Evolutionary conservation across 2,888 invertebrate genomes (phyloP), one percentile per base, ranked within the genome.

Genomic region (Theretra japonica): DNA sequence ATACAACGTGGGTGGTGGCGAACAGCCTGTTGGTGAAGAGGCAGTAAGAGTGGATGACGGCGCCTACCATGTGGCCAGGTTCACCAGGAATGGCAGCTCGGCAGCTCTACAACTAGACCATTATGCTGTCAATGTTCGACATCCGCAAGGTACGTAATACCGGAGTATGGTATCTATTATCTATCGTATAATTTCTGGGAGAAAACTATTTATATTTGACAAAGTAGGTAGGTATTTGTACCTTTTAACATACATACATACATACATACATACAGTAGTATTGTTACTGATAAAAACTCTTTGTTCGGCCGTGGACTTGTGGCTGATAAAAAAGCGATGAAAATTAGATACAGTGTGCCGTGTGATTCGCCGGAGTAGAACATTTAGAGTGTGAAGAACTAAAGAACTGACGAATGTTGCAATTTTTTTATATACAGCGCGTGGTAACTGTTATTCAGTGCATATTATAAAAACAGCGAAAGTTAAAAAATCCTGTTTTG

Each of bases 31-130:
- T 33, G 98, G 98, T 1, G 98, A 99, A 86, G 97, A 97, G 82
- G 96, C 97, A n/a, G 96, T 97, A 4, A 96, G 97, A 87, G 98
- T 99, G 6, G 98, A 99, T 85, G 99, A 99, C 85, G 98, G 98
- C 78, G 96, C 97, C 59, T 99, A 99, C 90, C 99, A 99, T 92
- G 98, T 99, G 58, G 96, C 99, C 1, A 95, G 98, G 79, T 99
- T 99, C 89, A 97, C 97, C 4, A 95, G 99, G 77, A 96, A 96
- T 72, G 99, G 98, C 11, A 97, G 98, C 70, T 97, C 98, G 83
- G 97, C 99, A 0, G 97, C 98, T 0, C 92, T 99, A 60, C 98
- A 99, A 91, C 95, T 99, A 19, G 99, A 99, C 84, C 98, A 98
- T 88, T 97, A 97, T 84, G 97, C 97, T 84, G 96, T 97, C 23